Conservation (phyloP, 64 coral and sea anemone species). For the Montipora efflorescens region DNA sequence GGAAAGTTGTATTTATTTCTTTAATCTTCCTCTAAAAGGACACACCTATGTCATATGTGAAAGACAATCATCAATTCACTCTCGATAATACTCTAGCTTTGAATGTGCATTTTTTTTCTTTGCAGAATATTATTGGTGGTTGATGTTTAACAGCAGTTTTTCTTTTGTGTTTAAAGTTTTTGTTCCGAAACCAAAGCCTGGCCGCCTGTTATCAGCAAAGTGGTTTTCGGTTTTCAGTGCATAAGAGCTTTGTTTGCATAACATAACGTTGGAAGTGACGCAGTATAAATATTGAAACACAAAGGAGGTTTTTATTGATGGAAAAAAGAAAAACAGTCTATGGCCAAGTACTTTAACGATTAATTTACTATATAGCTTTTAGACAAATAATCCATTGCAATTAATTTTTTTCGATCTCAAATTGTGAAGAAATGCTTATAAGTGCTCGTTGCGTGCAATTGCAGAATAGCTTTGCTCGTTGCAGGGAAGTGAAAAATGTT, state of each 20-base stretch:
- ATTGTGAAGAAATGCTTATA: neutral
- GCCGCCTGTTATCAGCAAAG: neutral
- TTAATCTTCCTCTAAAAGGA: neutral
- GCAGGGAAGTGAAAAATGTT: neutral
- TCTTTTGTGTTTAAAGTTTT: neutral
- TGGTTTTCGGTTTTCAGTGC: neutral
- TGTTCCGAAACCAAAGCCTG: neutral
- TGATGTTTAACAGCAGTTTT: neutral
- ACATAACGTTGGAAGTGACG: constrained; percentile 14
- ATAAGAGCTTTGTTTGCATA: constrained; percentile 23
- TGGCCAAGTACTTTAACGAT: constrained; percentile 17
- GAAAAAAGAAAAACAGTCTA: neutral
- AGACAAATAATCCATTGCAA: neutral
- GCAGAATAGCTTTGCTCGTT: neutral
- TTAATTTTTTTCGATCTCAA: neutral
- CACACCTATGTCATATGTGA: neutral
- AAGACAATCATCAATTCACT: constrained; percentile 9
- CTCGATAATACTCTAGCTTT: neutral
- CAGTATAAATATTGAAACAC: neutral
- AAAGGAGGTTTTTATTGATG: constrained; percentile 2
- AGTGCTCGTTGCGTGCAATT: neutral
- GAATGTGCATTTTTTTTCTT: neutral
- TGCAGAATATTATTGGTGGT: neutral
- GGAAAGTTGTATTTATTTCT: neutral
- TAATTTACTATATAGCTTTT: constrained; percentile 33